Conservation (phyloP, 2,888 invertebrate genomes). For the Eupithecia subfuscata region DNA sequence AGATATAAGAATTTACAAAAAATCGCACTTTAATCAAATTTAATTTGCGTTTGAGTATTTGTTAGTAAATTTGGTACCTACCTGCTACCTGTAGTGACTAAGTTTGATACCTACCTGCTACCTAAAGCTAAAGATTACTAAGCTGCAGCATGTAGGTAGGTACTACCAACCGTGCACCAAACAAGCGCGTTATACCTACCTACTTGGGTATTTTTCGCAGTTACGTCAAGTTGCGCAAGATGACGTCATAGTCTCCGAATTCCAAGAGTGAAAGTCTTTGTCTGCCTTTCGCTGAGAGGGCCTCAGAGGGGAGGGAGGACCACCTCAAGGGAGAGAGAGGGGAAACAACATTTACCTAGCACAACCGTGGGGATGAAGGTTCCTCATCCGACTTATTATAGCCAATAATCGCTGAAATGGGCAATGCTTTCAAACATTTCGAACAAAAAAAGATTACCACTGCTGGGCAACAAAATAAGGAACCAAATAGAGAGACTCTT, state of each 20-base stretch:
- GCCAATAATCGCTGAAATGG: background rate
- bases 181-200: background rate
- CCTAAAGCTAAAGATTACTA: background rate
- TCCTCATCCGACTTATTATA: background rate
- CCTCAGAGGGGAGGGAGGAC: conserved; percentile 47
- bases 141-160: background rate
- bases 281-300: conserved; percentile 73
- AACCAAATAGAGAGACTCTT: background rate
- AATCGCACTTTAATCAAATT: background rate
- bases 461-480: background rate
- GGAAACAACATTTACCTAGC: conserved; percentile 12
- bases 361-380: background rate
- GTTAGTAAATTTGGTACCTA: background rate
- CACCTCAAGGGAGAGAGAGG: conserved; percentile 56
- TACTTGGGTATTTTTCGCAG: conserved; percentile 20
- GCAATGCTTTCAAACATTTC: no score
- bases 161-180: no score
- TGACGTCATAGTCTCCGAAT: conserved; percentile 77
- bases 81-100: background rate
- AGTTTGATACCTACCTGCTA: background rate
- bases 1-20: no score
- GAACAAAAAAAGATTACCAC: no score
- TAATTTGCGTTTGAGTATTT: background rate
- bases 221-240: conserved; percentile 79
- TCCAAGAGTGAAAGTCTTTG: conserved; percentile 74